Conservation (phyloP, 2,797 vertebrate genomes). For the Oreochromis mossambicus region DNA sequence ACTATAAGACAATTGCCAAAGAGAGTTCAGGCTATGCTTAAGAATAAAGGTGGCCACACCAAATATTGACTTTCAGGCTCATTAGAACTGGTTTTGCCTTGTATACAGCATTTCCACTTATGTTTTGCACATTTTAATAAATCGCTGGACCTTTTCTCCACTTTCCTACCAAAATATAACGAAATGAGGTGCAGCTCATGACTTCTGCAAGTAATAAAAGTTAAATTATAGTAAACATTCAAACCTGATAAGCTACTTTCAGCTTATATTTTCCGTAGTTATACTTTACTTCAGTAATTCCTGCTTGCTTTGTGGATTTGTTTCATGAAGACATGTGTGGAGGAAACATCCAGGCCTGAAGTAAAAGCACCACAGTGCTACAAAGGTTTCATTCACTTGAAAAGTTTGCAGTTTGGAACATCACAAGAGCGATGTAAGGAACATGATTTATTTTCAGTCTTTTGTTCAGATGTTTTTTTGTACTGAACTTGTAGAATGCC, state of each 20-base stretch:
- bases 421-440: background rate
- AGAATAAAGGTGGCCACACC: background rate
- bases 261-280: background rate
- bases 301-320: background rate
- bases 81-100: background rate
- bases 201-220: background rate
- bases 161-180: background rate
- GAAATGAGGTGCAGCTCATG: background rate
- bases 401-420: background rate
- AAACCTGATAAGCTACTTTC: background rate
- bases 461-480: background rate
- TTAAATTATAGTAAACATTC: background rate
- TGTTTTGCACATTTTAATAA: background rate
- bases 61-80: background rate
- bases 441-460: background rate
- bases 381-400: background rate
- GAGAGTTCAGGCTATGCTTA: background rate
- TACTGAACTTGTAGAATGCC: background rate
- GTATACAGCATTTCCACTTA: background rate
- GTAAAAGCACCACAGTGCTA: background rate
- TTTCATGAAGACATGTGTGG: background rate
- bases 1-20: background rate
- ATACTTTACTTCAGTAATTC: rapidly evolving
- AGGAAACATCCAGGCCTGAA: background rate
- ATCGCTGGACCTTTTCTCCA: background rate